These are phyloP conservation scores for Daboia siamensis DNA, from an alignment of 2,113 vertebrate genomes.

Conservation along the genomic window DNA sequence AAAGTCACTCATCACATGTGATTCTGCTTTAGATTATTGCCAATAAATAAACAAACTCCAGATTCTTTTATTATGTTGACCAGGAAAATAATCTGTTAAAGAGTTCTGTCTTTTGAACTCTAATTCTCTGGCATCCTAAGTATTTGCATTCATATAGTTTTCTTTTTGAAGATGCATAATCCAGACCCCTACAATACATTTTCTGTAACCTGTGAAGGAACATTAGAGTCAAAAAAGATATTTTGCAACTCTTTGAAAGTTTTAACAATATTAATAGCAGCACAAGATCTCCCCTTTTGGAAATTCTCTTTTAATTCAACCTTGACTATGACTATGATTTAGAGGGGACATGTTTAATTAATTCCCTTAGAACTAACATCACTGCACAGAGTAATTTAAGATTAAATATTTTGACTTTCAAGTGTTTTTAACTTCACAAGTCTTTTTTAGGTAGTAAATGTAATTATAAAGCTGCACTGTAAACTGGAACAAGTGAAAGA, in stretches of 20 bases:
- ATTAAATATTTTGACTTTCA: constrained; percentile 27
- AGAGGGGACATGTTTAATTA: constrained; percentile 20
- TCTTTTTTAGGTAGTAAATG: constrained; percentile 46
- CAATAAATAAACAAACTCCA: not conserved
- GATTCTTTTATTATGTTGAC: not conserved
- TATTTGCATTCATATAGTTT: not conserved
- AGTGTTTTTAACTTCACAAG: constrained; percentile 33
- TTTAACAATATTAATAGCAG: not conserved
- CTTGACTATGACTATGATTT: not conserved
- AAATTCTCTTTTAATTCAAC: not conserved
- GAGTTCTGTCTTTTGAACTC: not conserved
- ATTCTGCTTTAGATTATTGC: not conserved
- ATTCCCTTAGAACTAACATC: constrained; percentile 11
- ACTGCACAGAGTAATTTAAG: constrained; percentile 7
- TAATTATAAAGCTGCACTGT: constrained; percentile 20
- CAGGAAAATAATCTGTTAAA: not conserved
- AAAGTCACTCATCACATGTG: not conserved
- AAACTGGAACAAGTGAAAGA: constrained; percentile 25
- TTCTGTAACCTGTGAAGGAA: not conserved
- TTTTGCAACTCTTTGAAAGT: not conserved
- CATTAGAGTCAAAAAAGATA: not conserved
- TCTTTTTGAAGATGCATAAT: not conserved
- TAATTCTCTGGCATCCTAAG: not conserved
- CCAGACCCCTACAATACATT: not conserved
- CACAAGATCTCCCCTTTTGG: not conserved